phyloP scores from a whole-genome alignment of 37 sponge, comb jelly and placozoan species.

The Halichondria panicea region DNA sequence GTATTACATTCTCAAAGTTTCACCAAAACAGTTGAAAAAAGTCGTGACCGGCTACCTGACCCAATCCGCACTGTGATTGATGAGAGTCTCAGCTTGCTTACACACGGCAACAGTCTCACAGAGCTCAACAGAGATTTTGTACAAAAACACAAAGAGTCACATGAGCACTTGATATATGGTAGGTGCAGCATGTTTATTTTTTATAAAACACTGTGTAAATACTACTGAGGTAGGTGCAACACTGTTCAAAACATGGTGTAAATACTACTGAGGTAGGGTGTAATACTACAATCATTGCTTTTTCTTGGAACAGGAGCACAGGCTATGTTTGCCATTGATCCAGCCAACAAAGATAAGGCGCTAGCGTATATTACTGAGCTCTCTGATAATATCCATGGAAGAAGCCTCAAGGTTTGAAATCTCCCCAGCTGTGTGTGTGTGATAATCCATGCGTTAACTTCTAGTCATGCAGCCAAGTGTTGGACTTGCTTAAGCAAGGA shows the following conservation, averaged over 20 bases:
- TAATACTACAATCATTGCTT: not conserved
- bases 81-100: conserved; percentile 33
- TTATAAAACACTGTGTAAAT: not conserved
- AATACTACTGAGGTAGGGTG: not conserved
- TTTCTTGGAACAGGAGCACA: conserved; percentile 48
- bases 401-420: conserved; percentile 41
- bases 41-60: conserved; percentile 9
- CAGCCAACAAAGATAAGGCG: conserved; percentile 38
- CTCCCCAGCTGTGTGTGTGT: not conserved
- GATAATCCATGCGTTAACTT: conserved; percentile 1
- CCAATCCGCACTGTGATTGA: conserved; percentile 54
- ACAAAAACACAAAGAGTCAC: conserved; percentile 54
- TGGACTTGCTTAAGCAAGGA: conserved; percentile 48
- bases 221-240: not conserved
- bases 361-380: conserved; percentile 46
- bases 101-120: conserved; percentile 23
- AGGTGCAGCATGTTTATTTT: not conserved
- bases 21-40: conserved; percentile 9
- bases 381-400: conserved; percentile 28
- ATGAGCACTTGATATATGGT: conserved; percentile 77
- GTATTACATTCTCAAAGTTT: not conserved
- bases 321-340: conserved; percentile 55
- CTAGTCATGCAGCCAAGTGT: conserved; percentile 65
- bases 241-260: not conserved
- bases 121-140: conserved; percentile 69